A percentile compares a stretch with the other conserved stretches of the same genome.
Evolutionary conservation across 2,888 invertebrate species (phyloP).

Genomic region (Conchocele bisecta): DNA sequence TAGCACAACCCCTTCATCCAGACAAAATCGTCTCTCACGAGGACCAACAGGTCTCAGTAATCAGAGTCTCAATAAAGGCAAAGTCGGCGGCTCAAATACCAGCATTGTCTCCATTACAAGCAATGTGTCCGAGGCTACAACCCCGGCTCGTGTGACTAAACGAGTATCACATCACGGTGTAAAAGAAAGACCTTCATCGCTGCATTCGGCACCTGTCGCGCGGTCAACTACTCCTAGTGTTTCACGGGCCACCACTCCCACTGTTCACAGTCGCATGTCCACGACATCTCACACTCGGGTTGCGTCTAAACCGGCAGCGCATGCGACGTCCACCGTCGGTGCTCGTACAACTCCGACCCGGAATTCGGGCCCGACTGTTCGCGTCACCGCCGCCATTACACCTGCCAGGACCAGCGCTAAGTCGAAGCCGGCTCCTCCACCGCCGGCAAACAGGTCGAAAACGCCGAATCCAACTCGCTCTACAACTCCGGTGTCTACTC

Average conservation of each 20-base stretch:
- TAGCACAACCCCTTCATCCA: conserved; percentile 26
- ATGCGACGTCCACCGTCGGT: conserved; percentile 50
- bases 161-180: conserved; percentile 41
- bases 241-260: conserved; percentile 55
- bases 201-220: conserved; percentile 54
- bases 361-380: too few species aligned
- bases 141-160: conserved; percentile 31
- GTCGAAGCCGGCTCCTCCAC: conserved; percentile 33
- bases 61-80: conserved; percentile 58
- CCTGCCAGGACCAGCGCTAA: too few species aligned
- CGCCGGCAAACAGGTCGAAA: conserved; percentile 26
- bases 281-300: conserved; percentile 15
- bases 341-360: conserved; percentile 22
- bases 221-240: conserved; percentile 56
- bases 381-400: too few species aligned
- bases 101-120: conserved; percentile 64
- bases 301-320: conserved; percentile 47
- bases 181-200: conserved; percentile 50
- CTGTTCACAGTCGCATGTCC: conserved; percentile 16
- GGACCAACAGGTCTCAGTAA: conserved; percentile 19
- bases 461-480: conserved; percentile 36
- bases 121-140: conserved; percentile 56
- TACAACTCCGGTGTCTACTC: conserved; percentile 36
- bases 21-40: conserved; percentile 36
- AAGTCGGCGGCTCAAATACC: conserved; percentile 60